Base-by-base conservation (phyloP, 2,888 invertebrate genomes). In the Ectemnius lituratus region DNA sequence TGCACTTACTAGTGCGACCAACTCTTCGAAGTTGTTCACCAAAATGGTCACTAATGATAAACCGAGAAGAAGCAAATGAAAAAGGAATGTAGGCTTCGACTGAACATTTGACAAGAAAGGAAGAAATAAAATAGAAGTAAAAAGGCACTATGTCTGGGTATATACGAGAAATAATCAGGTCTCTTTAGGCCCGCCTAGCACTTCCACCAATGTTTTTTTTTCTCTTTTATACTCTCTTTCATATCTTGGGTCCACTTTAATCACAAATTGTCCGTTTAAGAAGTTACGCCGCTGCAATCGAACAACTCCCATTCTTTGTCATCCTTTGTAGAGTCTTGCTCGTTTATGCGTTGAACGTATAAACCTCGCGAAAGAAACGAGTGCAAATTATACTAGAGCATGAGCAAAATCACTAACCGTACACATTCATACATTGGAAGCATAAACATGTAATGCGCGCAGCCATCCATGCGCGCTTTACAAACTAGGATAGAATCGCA, bases 131-230 rank as follows among this genome's bases (percentile, higher is more conserved):
- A 65, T 78, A 76, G 73, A 83, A 83, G 81, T 83, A 83, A 83
- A 83, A 83, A 83, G 83, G 83, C 83, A 83, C 83, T 83, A 83
- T 83, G 73, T 83, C 70, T 66, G 81, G 80, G 74, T 76, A 37
- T 11, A 37, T 37, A 71, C 72, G 75, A 67, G 75, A 83, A 83
- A 78, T 71, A 83, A 83, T 79, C 75, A 72, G 76, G 72, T 81
- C 73, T 78, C 16, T 52, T 81, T 83, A 83, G 83, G 83, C 82
- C 83, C 73, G 62, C 70, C 72, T 65, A 68, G 63, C 67, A 37
- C 37, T 37, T 37, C 37, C 37, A 37, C 37, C 37, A 37, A 37
- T 37, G 28, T 20, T 20, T 20, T 20, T 37, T 37, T 37, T 6
- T 37, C 28, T 37, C 28, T 37, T 37, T 37, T 37, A 37, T 49